A percentile compares a stretch with the other conserved stretches of the same genome.
Conservation (phyloP, 35 echinoderm and acorn worm genomes). For the Chiridota heheva region DNA sequence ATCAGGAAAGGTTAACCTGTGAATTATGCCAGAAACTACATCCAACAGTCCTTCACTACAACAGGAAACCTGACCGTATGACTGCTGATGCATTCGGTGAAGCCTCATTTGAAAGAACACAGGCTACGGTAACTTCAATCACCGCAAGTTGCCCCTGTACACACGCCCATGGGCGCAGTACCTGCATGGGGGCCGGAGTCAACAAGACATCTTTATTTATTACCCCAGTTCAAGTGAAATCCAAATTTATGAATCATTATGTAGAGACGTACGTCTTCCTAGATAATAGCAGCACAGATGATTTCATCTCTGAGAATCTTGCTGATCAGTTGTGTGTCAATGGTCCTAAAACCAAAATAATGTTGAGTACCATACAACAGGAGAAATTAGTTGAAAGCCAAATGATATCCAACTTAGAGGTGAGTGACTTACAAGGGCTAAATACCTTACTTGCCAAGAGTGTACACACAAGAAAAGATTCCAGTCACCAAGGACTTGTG, state of each 20-base stretch:
- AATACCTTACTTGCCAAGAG: conserved; percentile 17
- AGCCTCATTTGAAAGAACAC: neutral
- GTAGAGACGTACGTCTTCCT: conserved; percentile 52
- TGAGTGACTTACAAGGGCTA: conserved; percentile 10
- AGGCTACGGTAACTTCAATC: neutral
- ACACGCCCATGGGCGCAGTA: neutral
- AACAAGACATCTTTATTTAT: conserved; percentile 11
- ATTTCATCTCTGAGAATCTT: conserved; percentile 20
- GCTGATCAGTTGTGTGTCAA: conserved; percentile 1
- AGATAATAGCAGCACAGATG: conserved; percentile 36
- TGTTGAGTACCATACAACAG: conserved; percentile 15
- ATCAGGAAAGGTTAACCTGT: neutral
- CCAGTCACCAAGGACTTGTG: conserved; percentile 43
- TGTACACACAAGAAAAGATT: conserved; percentile 23
- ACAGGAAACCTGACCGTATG: neutral
- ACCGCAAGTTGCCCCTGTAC: neutral
- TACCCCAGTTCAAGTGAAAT: conserved; percentile 36
- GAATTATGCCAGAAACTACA: conserved; percentile 26
- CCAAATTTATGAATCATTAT: neutral
- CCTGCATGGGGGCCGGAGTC: conserved; percentile 12
- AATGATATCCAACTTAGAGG: conserved; percentile 17
- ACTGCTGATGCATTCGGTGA: neutral
- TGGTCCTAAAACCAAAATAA: conserved; percentile 32
- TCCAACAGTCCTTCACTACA: conserved; percentile 36
- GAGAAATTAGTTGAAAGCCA: conserved; percentile 5